Evolutionary conservation across 2,113 vertebrate species (phyloP), one percentile per base, ranked within the genome.

Genomic region (Platysteira castanea): DNA sequence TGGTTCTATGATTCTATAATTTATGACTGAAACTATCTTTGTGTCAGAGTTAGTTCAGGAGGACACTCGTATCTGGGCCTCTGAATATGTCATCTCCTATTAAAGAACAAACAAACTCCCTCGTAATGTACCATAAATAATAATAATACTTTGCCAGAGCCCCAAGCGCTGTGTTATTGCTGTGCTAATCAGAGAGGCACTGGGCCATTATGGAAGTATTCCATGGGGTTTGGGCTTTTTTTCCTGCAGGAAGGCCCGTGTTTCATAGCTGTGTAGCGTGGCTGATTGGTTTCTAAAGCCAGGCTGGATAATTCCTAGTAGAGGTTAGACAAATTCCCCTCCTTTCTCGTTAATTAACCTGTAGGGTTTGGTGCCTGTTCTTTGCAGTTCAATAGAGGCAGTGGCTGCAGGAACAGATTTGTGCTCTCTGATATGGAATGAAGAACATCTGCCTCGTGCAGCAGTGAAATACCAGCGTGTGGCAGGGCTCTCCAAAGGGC

Each of bases 11-110:
- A 84, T 54, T 84, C 49, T 77, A 3, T 44, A 86, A 93, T 84
- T 92, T 69, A 86, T 88, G 85, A 53, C 73, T 88, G 41, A 47
- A 93, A 53, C 79, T 69, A 18, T 67, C 64, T 65, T 73, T 54
- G 80, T 88, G 92, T 90, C 85, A 78, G 90, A 89, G 95, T 52
- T 79, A 16, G 83, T 96, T 96, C 93, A 92, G 96, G 83, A 96
- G 93, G 92, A 90, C 47, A 12, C 75, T 93, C 41, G 5, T 20
- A 49, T 90, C 92, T 78, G 60, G 76, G 64, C 80, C 87, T 53
- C 63, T 86, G 90, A 53, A 44, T 50, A 71, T 87, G 88, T 93
- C 95, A 87, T 67, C 73, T 96, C 47, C 73, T 84, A 65, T 90
- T 96, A 93, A 84, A 84, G 90, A 93, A 44, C 85, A 94, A 91